Evolutionary conservation across 2,113 vertebrate genomes (phyloP), one percentile per base, ranked within the genome.

Genomic region (Crotalus helleri): DNA sequence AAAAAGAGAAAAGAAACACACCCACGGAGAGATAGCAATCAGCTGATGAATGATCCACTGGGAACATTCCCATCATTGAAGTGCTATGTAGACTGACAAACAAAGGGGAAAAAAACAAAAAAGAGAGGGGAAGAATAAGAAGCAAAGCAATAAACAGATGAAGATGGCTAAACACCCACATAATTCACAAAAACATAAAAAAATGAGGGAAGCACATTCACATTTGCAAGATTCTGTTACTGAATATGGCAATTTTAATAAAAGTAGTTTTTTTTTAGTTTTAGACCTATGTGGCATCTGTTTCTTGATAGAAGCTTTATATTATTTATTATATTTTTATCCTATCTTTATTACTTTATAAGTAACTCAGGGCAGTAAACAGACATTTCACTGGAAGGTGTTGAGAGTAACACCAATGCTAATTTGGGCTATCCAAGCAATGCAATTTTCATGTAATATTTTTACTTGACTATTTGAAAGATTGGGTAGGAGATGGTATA

Each of bases 31-130:
- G 74, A 91, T 91, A 91, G n/a, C 2, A 39, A 91, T 91, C 90
- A 85, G 69, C 69, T 85, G 53, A 44, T 23, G 33, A 91, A 91
- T 26, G 23, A 81, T 26, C 90, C 26, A 54, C 90, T 90, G 90
- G 57, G 23, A 85, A 85, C 90, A 85, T 91, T 91, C 90, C 51
- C 54, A 74, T 85, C 90, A 85, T n/a, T 39, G 51, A 85, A 91
- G 51, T 91, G 21, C 39, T 51, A 10, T 55, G 64, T 55, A 51
- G 29, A 24, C 24, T 81, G 10, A 85, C 23, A 91, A 91, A 91
- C 53, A 91, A 91, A 85, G 58, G 53, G 39, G 39, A 39, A 57
- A 54, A 54, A 81, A 81, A 24, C 64, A 85, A 64, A 46, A 51
- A n/a, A 17, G 17, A 61, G 49, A 21, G 4, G 6, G 33, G 74